phyloP scores from a whole-genome alignment of 2,797 vertebrate genomes.

The Alectoris magna region DNA sequence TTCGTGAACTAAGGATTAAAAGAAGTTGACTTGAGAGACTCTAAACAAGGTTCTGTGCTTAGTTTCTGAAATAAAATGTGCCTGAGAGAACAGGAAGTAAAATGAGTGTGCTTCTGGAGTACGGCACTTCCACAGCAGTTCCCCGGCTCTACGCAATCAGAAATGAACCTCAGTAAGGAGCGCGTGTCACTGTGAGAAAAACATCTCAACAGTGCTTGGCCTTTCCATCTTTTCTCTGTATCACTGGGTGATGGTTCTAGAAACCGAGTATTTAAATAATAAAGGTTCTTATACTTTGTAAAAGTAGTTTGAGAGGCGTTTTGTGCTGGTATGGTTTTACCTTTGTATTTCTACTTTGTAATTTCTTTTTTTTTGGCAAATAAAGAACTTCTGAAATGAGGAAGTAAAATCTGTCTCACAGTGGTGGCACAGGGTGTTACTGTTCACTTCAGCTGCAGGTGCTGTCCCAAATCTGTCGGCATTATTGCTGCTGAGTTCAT shows the following conservation, averaged over 20 bases:
- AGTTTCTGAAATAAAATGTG: not conserved
- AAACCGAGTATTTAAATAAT: conserved; percentile 30
- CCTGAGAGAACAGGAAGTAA: not conserved
- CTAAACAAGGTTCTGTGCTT: not conserved
- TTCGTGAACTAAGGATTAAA: not conserved
- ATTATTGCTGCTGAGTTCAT: not conserved
- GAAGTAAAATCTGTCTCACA: not conserved
- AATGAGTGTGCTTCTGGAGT: not conserved
- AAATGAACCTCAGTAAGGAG: conserved; percentile 14
- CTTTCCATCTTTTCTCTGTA: conserved; percentile 12
- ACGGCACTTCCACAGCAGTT: not conserved
- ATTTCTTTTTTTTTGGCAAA: conserved; percentile 72
- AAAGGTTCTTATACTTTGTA: conserved; percentile 74
- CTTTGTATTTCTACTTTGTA: conserved; percentile 63
- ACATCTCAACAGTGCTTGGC: not conserved
- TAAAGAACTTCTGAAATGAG: conserved; percentile 69
- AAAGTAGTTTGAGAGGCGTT: conserved; percentile 43
- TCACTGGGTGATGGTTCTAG: conserved; percentile 31
- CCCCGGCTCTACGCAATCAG: conserved; percentile 38
- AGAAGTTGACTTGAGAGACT: not conserved
- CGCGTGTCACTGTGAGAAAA: conserved; percentile 19
- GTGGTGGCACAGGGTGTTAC: not conserved
- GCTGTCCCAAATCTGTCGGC: no score
- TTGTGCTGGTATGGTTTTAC: conserved; percentile 75
- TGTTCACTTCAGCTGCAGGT: not conserved